Evolutionary conservation across 2,113 vertebrate genomes (phyloP).

Genomic region (Chunga burmeisteri): DNA sequence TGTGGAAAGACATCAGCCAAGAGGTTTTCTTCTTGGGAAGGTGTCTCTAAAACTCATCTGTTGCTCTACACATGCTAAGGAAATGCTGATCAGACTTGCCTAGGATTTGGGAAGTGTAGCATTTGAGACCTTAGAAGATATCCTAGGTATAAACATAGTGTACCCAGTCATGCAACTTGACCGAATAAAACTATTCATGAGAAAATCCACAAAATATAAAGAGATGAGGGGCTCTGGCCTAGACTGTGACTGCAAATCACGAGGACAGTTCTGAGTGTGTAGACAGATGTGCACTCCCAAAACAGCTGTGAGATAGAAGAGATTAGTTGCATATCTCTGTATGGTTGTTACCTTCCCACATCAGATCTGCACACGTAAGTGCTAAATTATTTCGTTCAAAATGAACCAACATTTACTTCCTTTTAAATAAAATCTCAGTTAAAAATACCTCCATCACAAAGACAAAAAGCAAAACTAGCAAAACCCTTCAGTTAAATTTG

Average conservation of each 20-base stretch:
- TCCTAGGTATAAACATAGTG: background rate
- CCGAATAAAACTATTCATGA: background rate
- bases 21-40: constrained; percentile 18
- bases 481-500: background rate
- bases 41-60: background rate
- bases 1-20: background rate
- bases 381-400: background rate
- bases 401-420: background rate
- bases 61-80: background rate
- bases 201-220: background rate
- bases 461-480: background rate
- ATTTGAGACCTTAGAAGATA: background rate
- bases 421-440: background rate
- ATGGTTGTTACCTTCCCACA: background rate
- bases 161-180: background rate
- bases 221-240: background rate
- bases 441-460: background rate
- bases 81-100: background rate
- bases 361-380: background rate
- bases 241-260: background rate
- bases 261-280: background rate
- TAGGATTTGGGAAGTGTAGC: background rate
- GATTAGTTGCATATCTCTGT: background rate
- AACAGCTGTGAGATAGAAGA: background rate
- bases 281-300: background rate